Conservation (phyloP, 1,140 invertebrate genomes). For the Drosophila equinoxialis region DNA sequence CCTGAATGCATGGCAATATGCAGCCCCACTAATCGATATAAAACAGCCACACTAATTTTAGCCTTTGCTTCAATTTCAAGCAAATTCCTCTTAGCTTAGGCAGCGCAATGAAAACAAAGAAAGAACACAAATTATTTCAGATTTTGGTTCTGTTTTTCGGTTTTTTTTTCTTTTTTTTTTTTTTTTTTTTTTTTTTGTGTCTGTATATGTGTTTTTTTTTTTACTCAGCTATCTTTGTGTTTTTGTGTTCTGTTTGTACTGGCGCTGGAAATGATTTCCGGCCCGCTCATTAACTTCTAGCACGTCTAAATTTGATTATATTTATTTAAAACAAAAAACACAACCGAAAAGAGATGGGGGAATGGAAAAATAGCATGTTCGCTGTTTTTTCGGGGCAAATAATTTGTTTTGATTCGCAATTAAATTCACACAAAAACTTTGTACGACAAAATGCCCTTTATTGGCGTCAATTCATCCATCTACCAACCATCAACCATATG, state of each 20-base stretch:
- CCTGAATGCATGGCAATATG: background rate
- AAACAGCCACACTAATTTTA: background rate
- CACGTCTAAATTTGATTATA: conserved; percentile 60
- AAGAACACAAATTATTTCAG: background rate
- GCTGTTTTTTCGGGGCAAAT: background rate
- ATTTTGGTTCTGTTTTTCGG: background rate
- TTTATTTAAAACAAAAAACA: conserved; percentile 47
- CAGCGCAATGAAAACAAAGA: background rate
- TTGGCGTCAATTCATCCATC: background rate
- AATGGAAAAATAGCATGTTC: background rate
- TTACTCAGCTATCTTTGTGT: conserved; percentile 11
- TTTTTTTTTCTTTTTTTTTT: background rate
- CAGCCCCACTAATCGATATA: background rate
- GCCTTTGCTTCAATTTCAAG: background rate
- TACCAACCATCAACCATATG: background rate
- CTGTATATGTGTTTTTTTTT: too few species aligned
- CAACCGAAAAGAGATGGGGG: background rate
- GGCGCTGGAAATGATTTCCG: conserved; percentile 64
- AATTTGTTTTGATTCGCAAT: conserved; percentile 55
- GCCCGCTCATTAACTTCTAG: conserved; percentile 62
- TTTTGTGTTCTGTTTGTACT: conserved; percentile 22
- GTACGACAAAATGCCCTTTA: background rate
- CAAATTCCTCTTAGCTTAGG: too few species aligned
- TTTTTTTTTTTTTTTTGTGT: background rate
- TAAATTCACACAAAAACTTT: conserved; percentile 53